phyloP scores from a whole-genome alignment of 2,888 invertebrate genomes.

The Cephus rjabovi region DNA sequence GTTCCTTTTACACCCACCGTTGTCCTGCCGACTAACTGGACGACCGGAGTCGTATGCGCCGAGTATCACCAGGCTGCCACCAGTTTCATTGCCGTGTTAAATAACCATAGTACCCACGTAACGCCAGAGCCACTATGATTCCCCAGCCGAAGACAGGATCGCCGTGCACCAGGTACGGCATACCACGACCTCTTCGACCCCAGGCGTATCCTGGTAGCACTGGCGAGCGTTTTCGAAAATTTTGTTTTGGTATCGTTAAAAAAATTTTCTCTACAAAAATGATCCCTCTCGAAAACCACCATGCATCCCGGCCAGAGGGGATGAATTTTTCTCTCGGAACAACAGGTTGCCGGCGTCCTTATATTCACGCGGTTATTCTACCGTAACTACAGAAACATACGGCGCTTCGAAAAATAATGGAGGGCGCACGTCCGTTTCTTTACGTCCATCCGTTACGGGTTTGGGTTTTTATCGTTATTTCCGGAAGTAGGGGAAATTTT shows the following conservation, averaged over 20 bases:
- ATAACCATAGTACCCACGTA: neutral
- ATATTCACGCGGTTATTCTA: slow-evolving; percentile 32
- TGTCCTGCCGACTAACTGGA: slow-evolving; percentile 6
- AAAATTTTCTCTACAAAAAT: neutral
- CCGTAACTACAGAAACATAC: slow-evolving; percentile 63
- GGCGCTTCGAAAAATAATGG: slow-evolving; percentile 61
- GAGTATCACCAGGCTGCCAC: neutral
- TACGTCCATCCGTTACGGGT: neutral
- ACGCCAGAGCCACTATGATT: slow-evolving; percentile 10
- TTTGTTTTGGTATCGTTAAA: neutral
- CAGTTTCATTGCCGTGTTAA: slow-evolving; percentile 9
- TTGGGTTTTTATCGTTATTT: neutral
- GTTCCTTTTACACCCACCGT: slow-evolving; percentile 5
- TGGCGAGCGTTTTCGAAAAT: neutral
- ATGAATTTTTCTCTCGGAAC: neutral
- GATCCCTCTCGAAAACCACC: neutral
- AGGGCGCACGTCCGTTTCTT: neutral
- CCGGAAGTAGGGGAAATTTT: neutral
- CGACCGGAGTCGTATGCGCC: slow-evolving; percentile 15
- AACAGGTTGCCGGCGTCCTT: neutral
- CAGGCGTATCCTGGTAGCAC: neutral
- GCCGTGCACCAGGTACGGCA: slow-evolving; percentile 29
- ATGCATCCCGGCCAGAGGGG: neutral
- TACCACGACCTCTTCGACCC: neutral
- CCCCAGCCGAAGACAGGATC: slow-evolving; percentile 53